phyloP scores from a whole-genome alignment of 1,140 invertebrate genomes.

The Zaprionus camerounensis region DNA sequence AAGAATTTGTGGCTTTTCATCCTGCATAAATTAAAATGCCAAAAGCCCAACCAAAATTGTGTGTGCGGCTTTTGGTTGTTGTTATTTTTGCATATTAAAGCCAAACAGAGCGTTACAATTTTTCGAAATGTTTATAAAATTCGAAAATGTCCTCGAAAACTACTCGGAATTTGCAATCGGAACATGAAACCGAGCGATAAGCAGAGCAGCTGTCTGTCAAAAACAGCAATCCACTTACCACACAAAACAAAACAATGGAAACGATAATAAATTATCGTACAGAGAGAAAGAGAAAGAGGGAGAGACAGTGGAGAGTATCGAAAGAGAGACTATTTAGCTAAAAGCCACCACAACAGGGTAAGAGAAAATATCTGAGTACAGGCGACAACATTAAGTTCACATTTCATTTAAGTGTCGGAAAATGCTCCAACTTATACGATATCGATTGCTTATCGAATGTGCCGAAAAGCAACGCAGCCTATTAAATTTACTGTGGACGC shows the following conservation, averaged over 20 bases:
- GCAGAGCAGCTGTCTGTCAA: neutral
- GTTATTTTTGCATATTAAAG: neutral
- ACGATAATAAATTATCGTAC: conserved; percentile 17
- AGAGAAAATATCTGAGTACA: neutral
- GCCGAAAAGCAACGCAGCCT: neutral
- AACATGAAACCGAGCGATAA: neutral
- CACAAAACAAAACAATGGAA: neutral
- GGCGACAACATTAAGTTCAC: neutral
- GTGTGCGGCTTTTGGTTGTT: neutral
- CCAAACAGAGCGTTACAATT: neutral
- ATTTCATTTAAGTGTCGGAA: neutral
- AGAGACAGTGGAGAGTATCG: neutral
- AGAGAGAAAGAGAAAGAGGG: conserved; percentile 1
- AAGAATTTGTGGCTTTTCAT: conserved; percentile 23
- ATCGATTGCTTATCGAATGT: neutral
- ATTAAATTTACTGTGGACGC: neutral
- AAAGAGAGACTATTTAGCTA: neutral
- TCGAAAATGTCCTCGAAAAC: neutral
- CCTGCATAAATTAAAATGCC: conserved; percentile 35
- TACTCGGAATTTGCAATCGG: neutral
- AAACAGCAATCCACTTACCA: conserved; percentile 1
- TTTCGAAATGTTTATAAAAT: neutral
- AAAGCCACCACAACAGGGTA: neutral
- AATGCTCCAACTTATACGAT: neutral
- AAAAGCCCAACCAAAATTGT: conserved; percentile 2